Evolutionary conservation across 2,888 invertebrate genomes (phyloP).

Genomic region (Conomelus anceps): DNA sequence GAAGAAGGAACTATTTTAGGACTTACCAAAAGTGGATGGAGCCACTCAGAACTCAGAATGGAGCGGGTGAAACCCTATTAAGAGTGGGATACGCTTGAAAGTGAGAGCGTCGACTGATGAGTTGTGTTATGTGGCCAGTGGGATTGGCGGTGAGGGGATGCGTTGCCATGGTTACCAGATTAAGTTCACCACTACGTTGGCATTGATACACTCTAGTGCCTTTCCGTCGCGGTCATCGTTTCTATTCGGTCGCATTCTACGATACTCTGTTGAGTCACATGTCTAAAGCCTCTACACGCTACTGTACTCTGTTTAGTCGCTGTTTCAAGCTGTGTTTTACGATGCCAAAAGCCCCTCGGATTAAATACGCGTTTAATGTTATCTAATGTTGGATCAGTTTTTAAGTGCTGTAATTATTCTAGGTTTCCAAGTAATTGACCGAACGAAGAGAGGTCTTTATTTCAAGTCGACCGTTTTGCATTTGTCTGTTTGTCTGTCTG

Average conservation of each 20-base stretch:
- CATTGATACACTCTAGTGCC: background rate
- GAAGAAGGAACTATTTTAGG: background rate
- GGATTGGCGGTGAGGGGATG: background rate
- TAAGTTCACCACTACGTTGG: background rate
- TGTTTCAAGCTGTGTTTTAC: background rate
- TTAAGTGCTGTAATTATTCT: too few relatives aligned
- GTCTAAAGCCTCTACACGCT: background rate
- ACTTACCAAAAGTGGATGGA: background rate
- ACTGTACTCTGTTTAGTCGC: too few relatives aligned
- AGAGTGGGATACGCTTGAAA: background rate
- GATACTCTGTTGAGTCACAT: background rate
- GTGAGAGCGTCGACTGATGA: background rate
- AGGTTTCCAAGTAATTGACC: too few relatives aligned
- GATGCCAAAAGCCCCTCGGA: background rate
- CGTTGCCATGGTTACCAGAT: background rate
- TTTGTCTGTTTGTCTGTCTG: too few relatives aligned
- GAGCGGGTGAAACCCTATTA: background rate
- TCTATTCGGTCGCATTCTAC: background rate
- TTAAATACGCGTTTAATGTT: too few relatives aligned
- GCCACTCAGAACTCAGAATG: too few relatives aligned
- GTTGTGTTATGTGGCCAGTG: background rate
- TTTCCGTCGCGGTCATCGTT: background rate
- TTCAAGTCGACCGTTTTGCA: too few relatives aligned
- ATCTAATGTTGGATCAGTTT: too few relatives aligned
- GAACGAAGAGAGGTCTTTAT: too few relatives aligned